Conservation (phyloP, 2,888 invertebrate genomes). For the Gymnocheta viridis region DNA sequence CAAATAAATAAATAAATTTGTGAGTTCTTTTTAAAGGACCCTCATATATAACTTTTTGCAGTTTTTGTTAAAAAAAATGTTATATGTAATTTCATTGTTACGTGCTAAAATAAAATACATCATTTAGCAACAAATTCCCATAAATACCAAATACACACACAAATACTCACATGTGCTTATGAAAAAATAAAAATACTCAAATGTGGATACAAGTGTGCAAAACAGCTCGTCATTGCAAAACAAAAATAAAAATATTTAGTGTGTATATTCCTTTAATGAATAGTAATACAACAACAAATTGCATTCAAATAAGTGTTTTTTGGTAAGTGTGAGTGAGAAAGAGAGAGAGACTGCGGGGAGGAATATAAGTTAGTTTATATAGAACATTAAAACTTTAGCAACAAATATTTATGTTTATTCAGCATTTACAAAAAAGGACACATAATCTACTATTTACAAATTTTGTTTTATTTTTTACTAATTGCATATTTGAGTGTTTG, state of each 20-base stretch:
- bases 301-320: background rate
- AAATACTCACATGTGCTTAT: background rate
- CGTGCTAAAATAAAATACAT: conserved; percentile 77
- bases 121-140: conserved; percentile 70
- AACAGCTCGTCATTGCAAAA: conserved; percentile 70
- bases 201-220: conserved; percentile 46
- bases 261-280: conserved; percentile 72
- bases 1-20: conserved; percentile 45
- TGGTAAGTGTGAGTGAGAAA: background rate
- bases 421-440: conserved; percentile 68
- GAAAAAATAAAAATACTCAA: conserved; percentile 32
- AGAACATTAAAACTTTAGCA: conserved; percentile 41
- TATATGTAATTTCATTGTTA: conserved; percentile 76
- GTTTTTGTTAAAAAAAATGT: conserved; percentile 29
- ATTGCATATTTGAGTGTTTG: conserved; percentile 76
- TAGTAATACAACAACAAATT: conserved; percentile 60
- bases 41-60: conserved; percentile 43
- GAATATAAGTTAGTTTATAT: background rate
- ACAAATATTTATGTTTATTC: conserved; percentile 74
- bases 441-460: conserved; percentile 70
- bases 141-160: conserved; percentile 30
- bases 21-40: conserved; percentile 49
- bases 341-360: background rate
- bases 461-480: conserved; percentile 69
- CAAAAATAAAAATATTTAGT: conserved; percentile 72